phyloP scores from a whole-genome alignment of 1,140 invertebrate genomes.

The Drosophila arawakana region DNA sequence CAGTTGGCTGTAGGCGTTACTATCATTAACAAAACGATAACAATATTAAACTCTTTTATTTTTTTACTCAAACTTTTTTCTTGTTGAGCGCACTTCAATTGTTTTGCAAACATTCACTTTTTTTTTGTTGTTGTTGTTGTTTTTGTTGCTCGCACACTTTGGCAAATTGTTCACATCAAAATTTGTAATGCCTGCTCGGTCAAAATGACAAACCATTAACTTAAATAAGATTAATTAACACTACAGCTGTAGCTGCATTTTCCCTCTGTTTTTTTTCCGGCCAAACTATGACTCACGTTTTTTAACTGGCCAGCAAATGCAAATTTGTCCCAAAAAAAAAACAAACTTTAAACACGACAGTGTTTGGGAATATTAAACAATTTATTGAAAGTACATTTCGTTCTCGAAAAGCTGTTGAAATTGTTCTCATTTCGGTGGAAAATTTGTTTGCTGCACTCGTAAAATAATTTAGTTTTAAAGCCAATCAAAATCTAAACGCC shows the following conservation, averaged over 20 bases:
- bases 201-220: constrained; percentile 72
- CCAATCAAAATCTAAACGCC: constrained; percentile 76
- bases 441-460: constrained; percentile 3
- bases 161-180: constrained; percentile 55
- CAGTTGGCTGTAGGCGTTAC: constrained; percentile 56
- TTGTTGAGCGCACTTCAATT: constrained; percentile 60
- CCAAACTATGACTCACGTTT: constrained; percentile 32
- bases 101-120: constrained; percentile 71
- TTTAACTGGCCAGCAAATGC: constrained; percentile 5
- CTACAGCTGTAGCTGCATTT: constrained; percentile 50
- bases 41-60: constrained; percentile 32
- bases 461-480: constrained; percentile 58
- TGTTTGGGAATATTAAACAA: constrained; percentile 12
- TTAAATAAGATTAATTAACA: constrained; percentile 77
- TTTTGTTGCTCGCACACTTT: background rate
- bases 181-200: constrained; percentile 60
- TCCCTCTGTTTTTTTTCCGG: constrained; percentile 9
- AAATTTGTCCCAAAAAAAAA: no score
- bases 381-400: constrained; percentile 44
- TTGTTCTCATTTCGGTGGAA: background rate
- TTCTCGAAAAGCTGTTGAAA: constrained; percentile 33
- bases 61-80: constrained; percentile 1
- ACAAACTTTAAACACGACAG: no score
- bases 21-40: constrained; percentile 76
- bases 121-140: constrained; percentile 53